A percentile compares a stretch with the other conserved stretches of the same genome.
Evolutionary conservation across 2,888 invertebrate species (phyloP).

Genomic region (Tinea semifulvella): DNA sequence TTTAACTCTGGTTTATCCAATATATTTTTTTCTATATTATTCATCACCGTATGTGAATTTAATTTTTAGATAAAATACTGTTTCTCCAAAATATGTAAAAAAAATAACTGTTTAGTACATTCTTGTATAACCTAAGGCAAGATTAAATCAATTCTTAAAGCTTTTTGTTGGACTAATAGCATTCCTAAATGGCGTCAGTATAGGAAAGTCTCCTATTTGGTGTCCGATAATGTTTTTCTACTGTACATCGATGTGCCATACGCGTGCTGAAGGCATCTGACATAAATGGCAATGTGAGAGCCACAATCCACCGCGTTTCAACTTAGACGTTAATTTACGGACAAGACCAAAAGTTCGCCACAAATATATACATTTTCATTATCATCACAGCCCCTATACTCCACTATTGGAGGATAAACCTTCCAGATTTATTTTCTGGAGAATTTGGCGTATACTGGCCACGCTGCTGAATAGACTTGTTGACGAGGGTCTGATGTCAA

Average conservation of each 20-base stretch:
- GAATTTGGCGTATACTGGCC: too few relatives aligned
- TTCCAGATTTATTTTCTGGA: too few relatives aligned
- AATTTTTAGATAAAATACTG: not conserved
- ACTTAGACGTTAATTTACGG: too few relatives aligned
- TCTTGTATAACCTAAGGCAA: not conserved
- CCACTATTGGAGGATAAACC: too few relatives aligned
- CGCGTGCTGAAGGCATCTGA: constrained; percentile 9
- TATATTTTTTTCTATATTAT: not conserved
- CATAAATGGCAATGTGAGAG: constrained; percentile 5
- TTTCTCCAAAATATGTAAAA: not conserved
- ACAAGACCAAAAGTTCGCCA: too few relatives aligned
- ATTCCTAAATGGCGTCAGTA: constrained; percentile 6
- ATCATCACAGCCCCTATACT: too few relatives aligned
- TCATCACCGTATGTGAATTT: not conserved
- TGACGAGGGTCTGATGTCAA: too few relatives aligned
- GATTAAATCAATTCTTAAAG: not conserved
- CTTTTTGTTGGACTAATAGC: constrained; percentile 6
- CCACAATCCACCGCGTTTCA: constrained; percentile 13
- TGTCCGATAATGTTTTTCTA: constrained; percentile 2
- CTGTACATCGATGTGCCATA: constrained; percentile 2
- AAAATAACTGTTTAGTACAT: not conserved
- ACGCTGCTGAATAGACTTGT: too few relatives aligned
- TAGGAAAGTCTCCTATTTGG: constrained; percentile 9
- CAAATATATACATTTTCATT: too few relatives aligned
- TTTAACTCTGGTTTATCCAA: not conserved